phyloP scores from a whole-genome alignment of 2,888 invertebrate species.

The Amphipoea lucens region DNA sequence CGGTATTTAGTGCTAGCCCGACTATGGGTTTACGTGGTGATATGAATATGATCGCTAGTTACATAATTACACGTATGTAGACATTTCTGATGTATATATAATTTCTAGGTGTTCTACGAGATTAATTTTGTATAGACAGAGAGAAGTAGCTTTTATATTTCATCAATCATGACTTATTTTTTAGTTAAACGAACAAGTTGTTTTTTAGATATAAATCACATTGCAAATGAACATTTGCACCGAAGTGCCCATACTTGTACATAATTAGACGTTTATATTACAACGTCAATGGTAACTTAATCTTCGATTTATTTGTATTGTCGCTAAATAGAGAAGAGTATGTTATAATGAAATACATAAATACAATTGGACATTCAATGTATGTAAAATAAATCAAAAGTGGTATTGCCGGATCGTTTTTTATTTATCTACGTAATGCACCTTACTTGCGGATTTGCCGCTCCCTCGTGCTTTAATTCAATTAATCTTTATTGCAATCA shows the following conservation, averaged over 20 bases:
- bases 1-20: conserved; percentile 65
- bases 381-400: conserved; percentile 70
- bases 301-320: conserved; percentile 47
- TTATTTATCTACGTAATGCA: conserved; percentile 24
- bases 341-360: conserved; percentile 61
- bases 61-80: conserved; percentile 61
- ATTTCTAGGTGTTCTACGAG: conserved; percentile 66
- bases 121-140: conserved; percentile 70
- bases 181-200: conserved; percentile 65
- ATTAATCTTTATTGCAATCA: not conserved
- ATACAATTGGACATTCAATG: conserved; percentile 68
- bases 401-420: conserved; percentile 56
- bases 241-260: conserved; percentile 81
- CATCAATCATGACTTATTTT: conserved; percentile 72
- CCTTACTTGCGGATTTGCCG: not conserved
- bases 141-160: conserved; percentile 66
- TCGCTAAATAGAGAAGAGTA: conserved; percentile 52
- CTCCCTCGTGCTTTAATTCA: not conserved
- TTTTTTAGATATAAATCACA: conserved; percentile 63
- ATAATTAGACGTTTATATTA: conserved; percentile 69
- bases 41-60: conserved; percentile 57
- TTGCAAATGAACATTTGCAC: conserved; percentile 79
- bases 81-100: conserved; percentile 70
- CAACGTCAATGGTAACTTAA: conserved; percentile 65
- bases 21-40: conserved; percentile 46